phyloP scores from a whole-genome alignment of 2,888 invertebrate genomes.

The Eilema griseolum region DNA sequence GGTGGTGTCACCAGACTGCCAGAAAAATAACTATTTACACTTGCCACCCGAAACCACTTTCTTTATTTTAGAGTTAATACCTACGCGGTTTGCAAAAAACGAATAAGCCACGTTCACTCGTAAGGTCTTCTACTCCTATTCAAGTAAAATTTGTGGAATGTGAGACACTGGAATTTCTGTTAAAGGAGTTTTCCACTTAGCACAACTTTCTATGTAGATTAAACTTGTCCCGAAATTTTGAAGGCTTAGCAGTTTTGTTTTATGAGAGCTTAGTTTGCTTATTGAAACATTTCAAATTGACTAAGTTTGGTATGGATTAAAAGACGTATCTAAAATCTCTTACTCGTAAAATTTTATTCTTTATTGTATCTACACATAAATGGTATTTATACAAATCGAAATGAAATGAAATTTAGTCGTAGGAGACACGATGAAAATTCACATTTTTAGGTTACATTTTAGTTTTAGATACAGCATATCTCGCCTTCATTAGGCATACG shows the following conservation, averaged over 20 bases:
- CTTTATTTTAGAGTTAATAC: too few relatives aligned
- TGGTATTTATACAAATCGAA: too few relatives aligned
- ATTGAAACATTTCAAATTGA: not conserved
- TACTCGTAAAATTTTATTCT: not conserved
- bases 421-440: too few relatives aligned
- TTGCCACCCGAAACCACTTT: too few relatives aligned
- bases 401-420: too few relatives aligned
- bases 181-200: not conserved
- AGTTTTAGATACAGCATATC: too few relatives aligned
- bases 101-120: not conserved
- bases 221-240: slow-evolving; percentile 1
- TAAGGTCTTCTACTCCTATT: slow-evolving; percentile 53
- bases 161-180: not conserved
- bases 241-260: slow-evolving; percentile 3
- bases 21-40: too few relatives aligned
- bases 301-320: not conserved
- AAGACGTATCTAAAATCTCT: not conserved
- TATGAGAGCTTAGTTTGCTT: not conserved
- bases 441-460: too few relatives aligned
- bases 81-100: not conserved
- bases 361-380: too few relatives aligned
- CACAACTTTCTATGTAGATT: slow-evolving; percentile 3
- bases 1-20: too few relatives aligned
- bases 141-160: slow-evolving; percentile 4
- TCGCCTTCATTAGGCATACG: too few relatives aligned